Evolutionary conservation across 2,888 invertebrate species (phyloP).

Genomic region (Chrysolina haemoptera): DNA sequence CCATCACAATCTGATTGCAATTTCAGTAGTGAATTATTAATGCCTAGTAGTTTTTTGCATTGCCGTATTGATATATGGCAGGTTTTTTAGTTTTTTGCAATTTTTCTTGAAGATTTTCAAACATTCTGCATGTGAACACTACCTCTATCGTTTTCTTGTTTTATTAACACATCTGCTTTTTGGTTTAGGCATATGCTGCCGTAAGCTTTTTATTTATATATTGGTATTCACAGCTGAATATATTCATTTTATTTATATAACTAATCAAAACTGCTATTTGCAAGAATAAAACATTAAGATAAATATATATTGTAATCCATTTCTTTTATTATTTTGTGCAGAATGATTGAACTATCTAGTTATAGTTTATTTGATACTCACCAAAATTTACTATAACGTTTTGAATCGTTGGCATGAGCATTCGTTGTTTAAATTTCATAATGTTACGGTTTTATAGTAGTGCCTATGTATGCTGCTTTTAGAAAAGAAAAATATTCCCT

Average conservation of each 20-base stretch:
- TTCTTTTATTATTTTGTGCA: conserved; percentile 57
- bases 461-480: conserved; percentile 65
- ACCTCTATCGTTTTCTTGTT: conserved; percentile 58
- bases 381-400: conserved; percentile 44
- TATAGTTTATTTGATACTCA: conserved; percentile 43
- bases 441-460: conserved; percentile 58
- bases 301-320: conserved; percentile 28
- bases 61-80: conserved; percentile 36
- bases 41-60: conserved; percentile 53
- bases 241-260: conserved; percentile 24
- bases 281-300: conserved; percentile 30
- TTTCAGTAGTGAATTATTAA: conserved; percentile 43
- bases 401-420: conserved; percentile 63
- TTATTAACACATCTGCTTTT: conserved; percentile 64
- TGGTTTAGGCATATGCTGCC: conserved; percentile 64
- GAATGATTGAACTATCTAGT: conserved; percentile 66
- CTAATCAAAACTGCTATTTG: conserved; percentile 50
- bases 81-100: conserved; percentile 47
- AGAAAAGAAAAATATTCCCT: conserved; percentile 41
- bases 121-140: conserved; percentile 69
- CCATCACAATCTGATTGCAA: conserved; percentile 66
- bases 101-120: conserved; percentile 66
- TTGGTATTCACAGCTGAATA: conserved; percentile 43
- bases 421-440: conserved; percentile 52
- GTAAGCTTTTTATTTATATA: conserved; percentile 57